Conservation (phyloP, 2,113 vertebrate species). For the Gymnocephalus cernua region DNA sequence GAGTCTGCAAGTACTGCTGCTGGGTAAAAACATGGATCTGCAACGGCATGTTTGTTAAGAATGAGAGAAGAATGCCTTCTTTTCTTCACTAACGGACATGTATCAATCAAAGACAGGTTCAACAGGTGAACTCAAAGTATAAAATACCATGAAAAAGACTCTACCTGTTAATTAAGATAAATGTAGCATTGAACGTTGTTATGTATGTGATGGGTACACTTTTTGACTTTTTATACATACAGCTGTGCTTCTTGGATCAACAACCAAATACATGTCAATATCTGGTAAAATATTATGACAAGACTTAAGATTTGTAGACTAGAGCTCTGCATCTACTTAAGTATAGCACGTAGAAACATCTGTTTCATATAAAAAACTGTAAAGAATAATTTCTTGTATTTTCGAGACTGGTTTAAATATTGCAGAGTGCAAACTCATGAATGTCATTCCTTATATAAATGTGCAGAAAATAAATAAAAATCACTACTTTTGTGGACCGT, state of each 20-base stretch:
- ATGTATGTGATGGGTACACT: background rate
- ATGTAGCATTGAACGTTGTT: background rate
- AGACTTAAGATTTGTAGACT: conserved; percentile 34
- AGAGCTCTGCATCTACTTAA: conserved; percentile 16
- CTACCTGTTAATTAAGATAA: background rate
- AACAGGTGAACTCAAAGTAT: background rate
- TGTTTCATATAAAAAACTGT: conserved; percentile 31
- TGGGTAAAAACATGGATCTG: conserved; percentile 35
- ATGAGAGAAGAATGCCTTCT: background rate
- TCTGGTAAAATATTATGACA: conserved; percentile 38
- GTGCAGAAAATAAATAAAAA: background rate
- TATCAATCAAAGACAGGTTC: background rate
- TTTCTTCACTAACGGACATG: background rate
- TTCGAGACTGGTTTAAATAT: conserved; percentile 16
- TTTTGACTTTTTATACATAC: conserved; percentile 6
- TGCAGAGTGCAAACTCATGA: conserved; percentile 26
- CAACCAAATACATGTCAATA: conserved; percentile 35
- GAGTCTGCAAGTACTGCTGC: conserved; percentile 29
- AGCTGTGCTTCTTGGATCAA: background rate
- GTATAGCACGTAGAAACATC: conserved; percentile 34
- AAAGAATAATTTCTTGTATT: background rate
- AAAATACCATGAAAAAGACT: background rate
- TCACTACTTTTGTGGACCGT: background rate
- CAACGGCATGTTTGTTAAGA: conserved; percentile 1
- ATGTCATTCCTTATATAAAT: conserved; percentile 25